Conservation (phyloP, 2,113 vertebrate genomes). For the Ranitomeya variabilis region DNA sequence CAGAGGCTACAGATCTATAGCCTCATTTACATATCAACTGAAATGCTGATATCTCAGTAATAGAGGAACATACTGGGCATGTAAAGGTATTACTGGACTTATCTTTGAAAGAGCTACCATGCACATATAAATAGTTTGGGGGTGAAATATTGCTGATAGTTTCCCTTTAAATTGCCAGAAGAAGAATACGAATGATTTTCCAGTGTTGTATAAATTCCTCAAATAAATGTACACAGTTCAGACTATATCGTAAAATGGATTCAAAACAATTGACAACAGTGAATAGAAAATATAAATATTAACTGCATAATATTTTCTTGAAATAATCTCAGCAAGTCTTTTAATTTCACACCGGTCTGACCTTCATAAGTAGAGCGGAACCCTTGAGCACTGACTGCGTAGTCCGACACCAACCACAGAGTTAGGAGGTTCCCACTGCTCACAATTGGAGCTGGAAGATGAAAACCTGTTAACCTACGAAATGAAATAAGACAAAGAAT, state of each 20-base stretch:
- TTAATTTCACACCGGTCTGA: slow-evolving; percentile 67
- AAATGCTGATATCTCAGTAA: no score
- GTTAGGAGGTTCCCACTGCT: slow-evolving; percentile 86
- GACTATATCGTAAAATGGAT: neutral
- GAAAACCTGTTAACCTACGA: slow-evolving; percentile 95
- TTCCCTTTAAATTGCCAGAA: no score
- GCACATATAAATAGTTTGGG: no score
- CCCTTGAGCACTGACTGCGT: slow-evolving; percentile 95
- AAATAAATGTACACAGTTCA: neutral
- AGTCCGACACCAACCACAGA: slow-evolving; percentile 92
- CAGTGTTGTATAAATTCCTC: neutral
- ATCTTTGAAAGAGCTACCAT: no score
- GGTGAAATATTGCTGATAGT: no score
- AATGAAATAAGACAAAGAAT: slow-evolving; percentile 56
- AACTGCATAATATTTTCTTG: neutral
- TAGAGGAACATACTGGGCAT: no score
- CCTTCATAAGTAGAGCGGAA: slow-evolving; percentile 95
- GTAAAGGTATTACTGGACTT: no score
- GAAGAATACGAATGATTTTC: neutral
- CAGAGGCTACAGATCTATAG: no score
- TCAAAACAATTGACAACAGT: neutral
- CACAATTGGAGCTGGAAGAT: slow-evolving; percentile 92
- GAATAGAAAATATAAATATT: neutral
- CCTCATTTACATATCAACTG: no score
- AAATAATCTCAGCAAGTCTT: neutral